Evolutionary conservation across 2,888 invertebrate species (phyloP), one percentile per base, ranked within the genome.

Genomic region (Baronia brevicornis): DNA sequence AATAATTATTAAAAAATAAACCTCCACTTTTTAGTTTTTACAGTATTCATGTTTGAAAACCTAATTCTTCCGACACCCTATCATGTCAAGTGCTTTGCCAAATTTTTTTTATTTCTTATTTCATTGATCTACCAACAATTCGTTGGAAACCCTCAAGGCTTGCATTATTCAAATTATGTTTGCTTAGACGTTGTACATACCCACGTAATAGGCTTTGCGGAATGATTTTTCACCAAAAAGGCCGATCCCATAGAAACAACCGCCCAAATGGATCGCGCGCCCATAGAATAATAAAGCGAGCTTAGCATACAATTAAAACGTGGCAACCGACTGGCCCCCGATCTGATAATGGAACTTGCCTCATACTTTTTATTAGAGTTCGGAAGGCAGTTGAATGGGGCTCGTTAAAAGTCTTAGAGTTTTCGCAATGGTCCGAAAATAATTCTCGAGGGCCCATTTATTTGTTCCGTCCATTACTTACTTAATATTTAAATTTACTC

Each of bases 291-390:
- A 60, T 63, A 72, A 73, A 64, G 59, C 54, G 63, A 59, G 60
- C 56, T 68, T 69, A 63, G 51, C 58, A 62, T 58, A 68, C 66
- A 72, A 75, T 77, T 72, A 73, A 35, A 32, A 13, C 38, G 47
- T 35, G 44, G 25, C 45, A 54, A 50, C 51, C 58, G 38, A 29
- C 22, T 21, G 36, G 21, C 37, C 41, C 46, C 37, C 36, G 57
- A 56, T 55, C 52, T 48, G 51, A 42, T 51, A 54, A 52, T 48
- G 50, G 48, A 48, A 41, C 48, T 65, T 67, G 57, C 65, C 60
- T 47, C 60, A 54, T 65, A 69, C 67, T 65, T 64, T 68, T 68
- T 71, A 74, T 71, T 73, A 62, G 65, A 74, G 61, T 75, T 74
- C 58, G 64, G 51, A 62, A 72, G 70, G 63, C 59, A 65, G 60